phyloP scores from a whole-genome alignment of 2,888 invertebrate genomes.

The Ichneumoninae sp. region DNA sequence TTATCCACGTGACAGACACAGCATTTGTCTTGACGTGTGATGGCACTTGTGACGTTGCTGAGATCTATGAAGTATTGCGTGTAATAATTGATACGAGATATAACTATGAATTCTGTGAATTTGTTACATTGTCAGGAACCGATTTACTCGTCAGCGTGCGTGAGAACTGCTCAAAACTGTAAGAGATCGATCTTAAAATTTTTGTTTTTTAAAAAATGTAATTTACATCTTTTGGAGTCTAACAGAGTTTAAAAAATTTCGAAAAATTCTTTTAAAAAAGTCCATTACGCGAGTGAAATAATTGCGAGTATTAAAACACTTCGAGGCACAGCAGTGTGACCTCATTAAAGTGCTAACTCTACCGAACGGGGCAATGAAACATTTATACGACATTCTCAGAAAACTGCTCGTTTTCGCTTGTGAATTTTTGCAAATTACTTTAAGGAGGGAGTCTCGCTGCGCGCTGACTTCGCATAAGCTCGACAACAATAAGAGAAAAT shows the following conservation, averaged over 20 bases:
- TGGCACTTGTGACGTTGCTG: slow-evolving; percentile 69
- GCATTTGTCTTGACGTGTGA: slow-evolving; percentile 64
- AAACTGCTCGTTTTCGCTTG: neutral
- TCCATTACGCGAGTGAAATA: neutral
- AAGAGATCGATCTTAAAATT: neutral
- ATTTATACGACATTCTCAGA: neutral
- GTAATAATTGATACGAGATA: slow-evolving; percentile 39
- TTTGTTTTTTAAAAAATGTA: neutral
- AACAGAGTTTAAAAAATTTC: neutral
- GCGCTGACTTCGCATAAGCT: no score
- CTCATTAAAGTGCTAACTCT: neutral
- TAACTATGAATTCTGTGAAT: slow-evolving; percentile 32
- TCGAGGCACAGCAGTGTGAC: neutral
- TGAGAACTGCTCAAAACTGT: slow-evolving; percentile 21
- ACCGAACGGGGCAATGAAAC: neutral
- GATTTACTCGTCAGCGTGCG: slow-evolving; percentile 41
- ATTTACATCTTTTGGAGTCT: neutral
- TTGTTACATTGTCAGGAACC: slow-evolving; percentile 30
- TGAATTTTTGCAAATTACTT: no score
- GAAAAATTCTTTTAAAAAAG: neutral
- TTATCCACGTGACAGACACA: slow-evolving; percentile 53
- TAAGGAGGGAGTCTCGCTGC: no score
- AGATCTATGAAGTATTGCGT: slow-evolving; percentile 54
- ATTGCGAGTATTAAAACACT: neutral
- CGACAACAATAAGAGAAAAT: no score